Evolutionary conservation across 1,140 invertebrate species (phyloP).

Genomic region (Kradibia gibbosae): DNA sequence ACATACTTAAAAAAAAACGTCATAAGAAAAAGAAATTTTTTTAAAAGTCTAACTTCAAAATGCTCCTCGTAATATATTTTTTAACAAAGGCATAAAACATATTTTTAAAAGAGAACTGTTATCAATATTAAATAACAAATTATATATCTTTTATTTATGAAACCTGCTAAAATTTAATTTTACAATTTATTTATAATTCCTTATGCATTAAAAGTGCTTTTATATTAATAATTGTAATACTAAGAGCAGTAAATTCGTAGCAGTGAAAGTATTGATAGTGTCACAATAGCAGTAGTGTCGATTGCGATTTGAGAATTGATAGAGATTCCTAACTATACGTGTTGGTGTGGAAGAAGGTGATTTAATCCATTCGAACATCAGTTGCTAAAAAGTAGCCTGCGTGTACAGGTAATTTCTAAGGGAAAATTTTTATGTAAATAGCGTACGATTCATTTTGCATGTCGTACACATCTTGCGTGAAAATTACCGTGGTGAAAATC

Average conservation of each 20-base stretch:
- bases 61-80: too few species aligned
- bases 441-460: background rate
- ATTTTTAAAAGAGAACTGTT: too few species aligned
- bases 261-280: background rate
- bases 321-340: background rate
- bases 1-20: too few species aligned
- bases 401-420: background rate
- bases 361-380: background rate
- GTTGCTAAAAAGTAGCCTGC: background rate
- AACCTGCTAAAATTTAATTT: too few species aligned
- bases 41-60: too few species aligned
- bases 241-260: background rate
- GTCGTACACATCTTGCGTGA: background rate
- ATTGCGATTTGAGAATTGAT: background rate
- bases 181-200: background rate
- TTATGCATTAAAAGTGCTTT: background rate
- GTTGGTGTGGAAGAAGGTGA: background rate
- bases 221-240: background rate
- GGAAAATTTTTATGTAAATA: background rate
- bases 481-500: slow-evolving; percentile 11
- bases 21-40: too few species aligned
- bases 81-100: too few species aligned
- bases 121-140: too few species aligned
- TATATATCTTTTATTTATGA: too few species aligned
- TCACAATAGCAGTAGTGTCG: background rate